Evolutionary conservation across 2,888 invertebrate species (phyloP).

Genomic region (Ametastegia equiseti): DNA sequence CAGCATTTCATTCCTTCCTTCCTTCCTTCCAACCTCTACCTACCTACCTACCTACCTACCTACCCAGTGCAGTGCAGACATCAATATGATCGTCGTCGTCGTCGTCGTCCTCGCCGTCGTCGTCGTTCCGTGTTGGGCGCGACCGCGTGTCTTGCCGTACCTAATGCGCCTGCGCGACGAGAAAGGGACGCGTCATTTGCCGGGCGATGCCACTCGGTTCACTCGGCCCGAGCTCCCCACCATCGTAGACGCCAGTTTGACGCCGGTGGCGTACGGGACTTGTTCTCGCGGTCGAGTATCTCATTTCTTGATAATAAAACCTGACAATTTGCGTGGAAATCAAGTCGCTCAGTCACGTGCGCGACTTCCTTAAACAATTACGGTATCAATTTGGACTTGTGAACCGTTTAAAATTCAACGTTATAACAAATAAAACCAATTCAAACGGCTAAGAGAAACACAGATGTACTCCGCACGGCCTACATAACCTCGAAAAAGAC

Average conservation of each 20-base stretch:
- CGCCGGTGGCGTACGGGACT: slow-evolving; percentile 70
- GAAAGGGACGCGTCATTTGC: slow-evolving; percentile 54
- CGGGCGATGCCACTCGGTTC: slow-evolving; percentile 61
- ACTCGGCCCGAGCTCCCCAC: slow-evolving; percentile 54
- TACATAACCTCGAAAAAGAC: slow-evolving; percentile 18
- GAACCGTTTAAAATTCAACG: neutral
- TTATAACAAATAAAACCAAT: neutral
- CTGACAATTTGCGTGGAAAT: neutral
- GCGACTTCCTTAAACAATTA: neutral
- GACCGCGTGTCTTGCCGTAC: slow-evolving; percentile 61
- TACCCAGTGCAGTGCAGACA: slow-evolving; percentile 53
- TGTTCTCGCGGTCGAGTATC: neutral
- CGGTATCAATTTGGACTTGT: neutral
- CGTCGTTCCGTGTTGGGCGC: slow-evolving; percentile 61
- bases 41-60: neutral
- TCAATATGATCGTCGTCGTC: slow-evolving; percentile 64
- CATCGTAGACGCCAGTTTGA: slow-evolving; percentile 68
- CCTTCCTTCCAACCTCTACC: neutral
- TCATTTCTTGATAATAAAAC: neutral
- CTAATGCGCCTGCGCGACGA: slow-evolving; percentile 54
- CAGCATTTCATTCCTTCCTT: slow-evolving; percentile 4
- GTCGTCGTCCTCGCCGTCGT: too few relatives aligned
- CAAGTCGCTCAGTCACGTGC: neutral
- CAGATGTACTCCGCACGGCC: neutral
- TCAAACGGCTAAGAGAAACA: neutral